Percentiles rank a stretch among this genome's conserved stretches.
Conservation (phyloP, 2,797 vertebrate genomes). For the Pogonophryne albipinna region DNA sequence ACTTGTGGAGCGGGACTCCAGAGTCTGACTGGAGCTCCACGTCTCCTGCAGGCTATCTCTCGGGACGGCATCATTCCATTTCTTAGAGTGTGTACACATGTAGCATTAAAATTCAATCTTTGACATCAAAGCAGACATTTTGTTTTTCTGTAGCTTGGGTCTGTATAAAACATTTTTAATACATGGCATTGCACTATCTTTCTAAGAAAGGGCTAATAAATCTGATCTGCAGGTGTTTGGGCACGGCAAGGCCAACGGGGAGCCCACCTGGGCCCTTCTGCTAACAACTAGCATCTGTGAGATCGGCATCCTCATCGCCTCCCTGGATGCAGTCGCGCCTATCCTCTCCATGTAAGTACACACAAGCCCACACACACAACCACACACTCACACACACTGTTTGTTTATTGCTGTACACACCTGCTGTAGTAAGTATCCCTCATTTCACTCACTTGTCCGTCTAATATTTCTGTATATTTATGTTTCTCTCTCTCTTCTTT, state of each 20-base stretch:
- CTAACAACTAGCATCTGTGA: conserved; percentile 97
- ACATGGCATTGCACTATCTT: not conserved
- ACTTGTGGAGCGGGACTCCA: conserved; percentile 97
- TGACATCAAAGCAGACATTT: not conserved
- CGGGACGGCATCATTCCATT: conserved; percentile 98
- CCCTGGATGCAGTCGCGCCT: conserved; percentile 96
- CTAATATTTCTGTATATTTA: not conserved
- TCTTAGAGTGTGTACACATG: conserved; percentile 87
- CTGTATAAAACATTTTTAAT: not conserved
- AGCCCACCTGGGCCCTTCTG: conserved; percentile 98
- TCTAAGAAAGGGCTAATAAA: not conserved
- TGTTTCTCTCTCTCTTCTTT: not conserved
- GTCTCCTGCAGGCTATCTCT: conserved; percentile 96
- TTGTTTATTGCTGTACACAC: not conserved
- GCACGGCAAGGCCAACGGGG: conserved; percentile 96
- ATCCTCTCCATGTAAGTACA: conserved; percentile 96
- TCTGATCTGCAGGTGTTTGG: conserved; percentile 91
- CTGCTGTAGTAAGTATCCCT: not conserved
- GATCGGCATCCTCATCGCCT: conserved; percentile 98
- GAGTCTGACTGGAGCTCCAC: conserved; percentile 97
- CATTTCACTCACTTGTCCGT: not conserved
- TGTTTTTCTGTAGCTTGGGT: not conserved
- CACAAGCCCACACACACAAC: no score
- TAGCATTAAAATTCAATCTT: not conserved
- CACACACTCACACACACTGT: no score